Percentiles rank a stretch among this genome's conserved stretches.
Evolutionary conservation across 2,888 invertebrate species (phyloP).

Genomic region (Polyommatus icarus): DNA sequence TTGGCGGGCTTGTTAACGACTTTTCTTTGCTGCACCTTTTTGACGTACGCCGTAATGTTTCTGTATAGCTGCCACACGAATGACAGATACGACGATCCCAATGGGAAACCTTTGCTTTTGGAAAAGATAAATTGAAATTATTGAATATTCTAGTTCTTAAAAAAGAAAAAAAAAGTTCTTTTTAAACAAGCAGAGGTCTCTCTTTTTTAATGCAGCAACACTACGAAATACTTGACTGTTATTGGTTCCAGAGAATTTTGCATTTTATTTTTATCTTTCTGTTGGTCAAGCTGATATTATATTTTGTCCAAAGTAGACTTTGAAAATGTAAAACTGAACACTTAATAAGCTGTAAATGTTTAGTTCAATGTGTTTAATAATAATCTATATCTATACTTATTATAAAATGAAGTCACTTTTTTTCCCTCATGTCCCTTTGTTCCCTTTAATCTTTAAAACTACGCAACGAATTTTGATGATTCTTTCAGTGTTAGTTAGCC

Average conservation of each 20-base stretch:
- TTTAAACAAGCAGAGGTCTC: no score
- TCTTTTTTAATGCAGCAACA: not conserved
- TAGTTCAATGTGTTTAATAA: not conserved
- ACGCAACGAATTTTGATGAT: no score
- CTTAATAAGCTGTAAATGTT: not conserved
- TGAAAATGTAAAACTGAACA: not conserved
- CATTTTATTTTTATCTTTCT: no score
- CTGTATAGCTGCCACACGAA: slow-evolving; percentile 48
- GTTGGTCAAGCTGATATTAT: no score
- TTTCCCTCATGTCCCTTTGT: no score
- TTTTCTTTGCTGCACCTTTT: slow-evolving; percentile 44
- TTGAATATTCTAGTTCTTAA: not conserved
- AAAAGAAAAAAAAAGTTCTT: no score
- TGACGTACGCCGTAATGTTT: slow-evolving; percentile 46
- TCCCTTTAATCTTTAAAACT: no score
- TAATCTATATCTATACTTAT: no score
- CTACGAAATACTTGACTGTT: not conserved
- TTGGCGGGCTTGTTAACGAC: slow-evolving; percentile 49
- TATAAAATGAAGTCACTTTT: no score
- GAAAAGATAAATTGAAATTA: not conserved
- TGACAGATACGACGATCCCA: slow-evolving; percentile 55
- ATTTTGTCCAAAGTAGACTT: no score
- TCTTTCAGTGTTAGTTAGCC: no score
- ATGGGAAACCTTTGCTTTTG: slow-evolving; percentile 45
- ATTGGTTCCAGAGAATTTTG: not conserved